A percentile compares a stretch with the other conserved stretches of the same genome.
phyloP scores from a whole-genome alignment of 2,888 invertebrate genomes.

The Diarsia brunnea region DNA sequence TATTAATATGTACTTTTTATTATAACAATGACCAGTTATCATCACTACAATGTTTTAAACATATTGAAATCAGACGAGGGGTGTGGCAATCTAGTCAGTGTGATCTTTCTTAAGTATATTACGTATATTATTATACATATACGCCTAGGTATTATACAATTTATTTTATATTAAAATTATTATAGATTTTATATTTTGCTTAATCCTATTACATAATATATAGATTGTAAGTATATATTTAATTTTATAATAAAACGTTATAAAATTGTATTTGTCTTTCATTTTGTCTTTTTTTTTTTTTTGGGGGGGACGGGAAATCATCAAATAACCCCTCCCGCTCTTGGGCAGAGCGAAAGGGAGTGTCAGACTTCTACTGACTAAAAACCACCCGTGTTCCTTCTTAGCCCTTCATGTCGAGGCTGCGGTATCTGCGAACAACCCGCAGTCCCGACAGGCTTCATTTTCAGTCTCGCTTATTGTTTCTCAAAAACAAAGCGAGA shows the following conservation, averaged over 20 bases:
- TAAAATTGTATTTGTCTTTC: conserved; percentile 54
- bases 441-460: no score
- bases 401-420: no score
- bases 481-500: background rate
- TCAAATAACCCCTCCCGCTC: no score
- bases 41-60: conserved; percentile 51
- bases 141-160: conserved; percentile 69
- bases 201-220: conserved; percentile 59
- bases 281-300: no score
- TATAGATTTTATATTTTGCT: conserved; percentile 71
- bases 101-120: conserved; percentile 81
- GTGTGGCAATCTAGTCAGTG: conserved; percentile 91
- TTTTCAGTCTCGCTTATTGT: background rate
- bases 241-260: conserved; percentile 72
- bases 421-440: no score
- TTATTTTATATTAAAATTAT: conserved; percentile 71
- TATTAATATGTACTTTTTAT: background rate
- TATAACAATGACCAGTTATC: conserved; percentile 37
- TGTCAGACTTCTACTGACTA: no score
- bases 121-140: conserved; percentile 67
- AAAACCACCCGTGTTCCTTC: no score
- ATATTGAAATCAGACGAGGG: conserved; percentile 85
- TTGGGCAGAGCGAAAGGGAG: no score
- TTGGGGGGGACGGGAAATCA: no score
- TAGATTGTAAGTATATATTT: conserved; percentile 61